Conservation (phyloP, 2,113 vertebrate genomes). For the Myotis yumanensis region DNA sequence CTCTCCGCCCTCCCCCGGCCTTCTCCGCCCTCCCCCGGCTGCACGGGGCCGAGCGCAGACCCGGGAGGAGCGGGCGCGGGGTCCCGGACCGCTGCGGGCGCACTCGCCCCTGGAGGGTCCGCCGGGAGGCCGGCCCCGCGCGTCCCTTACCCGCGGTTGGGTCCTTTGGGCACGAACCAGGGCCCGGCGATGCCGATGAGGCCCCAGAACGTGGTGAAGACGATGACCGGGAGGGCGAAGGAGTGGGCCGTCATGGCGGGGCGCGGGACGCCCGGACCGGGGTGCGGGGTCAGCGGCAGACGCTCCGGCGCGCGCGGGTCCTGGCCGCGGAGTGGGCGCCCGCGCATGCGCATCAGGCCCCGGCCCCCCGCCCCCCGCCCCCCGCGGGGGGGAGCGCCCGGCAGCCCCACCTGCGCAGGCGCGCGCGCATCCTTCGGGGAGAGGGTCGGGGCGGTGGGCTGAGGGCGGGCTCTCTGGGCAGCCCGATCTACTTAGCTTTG, state of each 20-base stretch:
- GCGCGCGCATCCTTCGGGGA: background rate
- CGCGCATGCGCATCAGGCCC: constrained; percentile 52
- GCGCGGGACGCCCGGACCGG: background rate
- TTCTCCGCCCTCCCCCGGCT: no score
- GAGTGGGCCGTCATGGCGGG: constrained; percentile 92
- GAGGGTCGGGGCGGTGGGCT: background rate
- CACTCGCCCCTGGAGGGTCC: background rate
- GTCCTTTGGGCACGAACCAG: constrained; percentile 98
- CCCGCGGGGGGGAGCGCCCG: accelerated
- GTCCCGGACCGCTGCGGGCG: background rate
- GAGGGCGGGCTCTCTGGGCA: background rate
- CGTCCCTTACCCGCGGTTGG: constrained; percentile 93
- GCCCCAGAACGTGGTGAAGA: constrained; percentile 96
- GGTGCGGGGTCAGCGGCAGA: accelerated
- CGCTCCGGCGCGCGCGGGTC: accelerated
- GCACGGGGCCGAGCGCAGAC: background rate
- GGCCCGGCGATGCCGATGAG: constrained; percentile 94
- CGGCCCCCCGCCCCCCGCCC: accelerated
- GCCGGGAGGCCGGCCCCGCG: background rate
- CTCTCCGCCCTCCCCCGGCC: background rate
- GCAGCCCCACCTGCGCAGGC: background rate
- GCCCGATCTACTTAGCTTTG: background rate
- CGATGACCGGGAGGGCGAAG: constrained; percentile 93
- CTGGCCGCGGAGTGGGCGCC: accelerated
- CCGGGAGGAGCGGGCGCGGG: background rate